These are phyloP conservation scores for Chironomus striatipennis DNA, from an alignment of 1,140 invertebrate genomes.

Conservation along the genomic window DNA sequence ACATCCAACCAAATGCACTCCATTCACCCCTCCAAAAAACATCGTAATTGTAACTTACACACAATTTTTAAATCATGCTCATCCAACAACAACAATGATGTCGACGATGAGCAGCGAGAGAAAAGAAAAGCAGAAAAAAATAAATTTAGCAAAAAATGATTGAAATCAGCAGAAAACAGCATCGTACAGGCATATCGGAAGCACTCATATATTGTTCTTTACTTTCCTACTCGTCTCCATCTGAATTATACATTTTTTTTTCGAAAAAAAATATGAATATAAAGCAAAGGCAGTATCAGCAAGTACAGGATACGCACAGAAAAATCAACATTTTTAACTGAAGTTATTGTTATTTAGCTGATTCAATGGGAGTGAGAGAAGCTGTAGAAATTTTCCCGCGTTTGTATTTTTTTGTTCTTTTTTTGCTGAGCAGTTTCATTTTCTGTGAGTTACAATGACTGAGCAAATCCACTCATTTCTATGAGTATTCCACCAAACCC, in stretches of 20 bases:
- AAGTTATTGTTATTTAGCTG: neutral
- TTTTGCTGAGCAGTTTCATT: neutral
- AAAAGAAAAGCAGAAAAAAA: neutral
- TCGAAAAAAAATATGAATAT: no score
- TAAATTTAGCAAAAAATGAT: conserved; percentile 15
- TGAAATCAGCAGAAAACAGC: conserved; percentile 12
- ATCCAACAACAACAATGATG: neutral
- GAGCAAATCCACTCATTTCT: no score
- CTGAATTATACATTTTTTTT: no score
- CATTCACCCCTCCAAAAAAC: neutral
- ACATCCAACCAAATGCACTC: no score
- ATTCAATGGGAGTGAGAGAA: no score
- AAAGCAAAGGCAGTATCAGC: neutral
- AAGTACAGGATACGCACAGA: neutral
- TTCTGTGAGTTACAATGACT: no score
- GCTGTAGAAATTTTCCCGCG: neutral
- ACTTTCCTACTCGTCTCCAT: neutral
- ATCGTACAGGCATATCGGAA: neutral
- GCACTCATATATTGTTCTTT: conserved; percentile 1
- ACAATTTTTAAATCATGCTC: conserved; percentile 13
- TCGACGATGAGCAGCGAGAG: neutral
- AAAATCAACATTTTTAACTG: neutral
- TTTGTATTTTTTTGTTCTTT: neutral
- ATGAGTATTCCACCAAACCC: no score
- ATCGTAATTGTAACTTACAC: neutral